Evolutionary conservation across 1,140 invertebrate species (phyloP).

Genomic region (Calycopis cecrops): DNA sequence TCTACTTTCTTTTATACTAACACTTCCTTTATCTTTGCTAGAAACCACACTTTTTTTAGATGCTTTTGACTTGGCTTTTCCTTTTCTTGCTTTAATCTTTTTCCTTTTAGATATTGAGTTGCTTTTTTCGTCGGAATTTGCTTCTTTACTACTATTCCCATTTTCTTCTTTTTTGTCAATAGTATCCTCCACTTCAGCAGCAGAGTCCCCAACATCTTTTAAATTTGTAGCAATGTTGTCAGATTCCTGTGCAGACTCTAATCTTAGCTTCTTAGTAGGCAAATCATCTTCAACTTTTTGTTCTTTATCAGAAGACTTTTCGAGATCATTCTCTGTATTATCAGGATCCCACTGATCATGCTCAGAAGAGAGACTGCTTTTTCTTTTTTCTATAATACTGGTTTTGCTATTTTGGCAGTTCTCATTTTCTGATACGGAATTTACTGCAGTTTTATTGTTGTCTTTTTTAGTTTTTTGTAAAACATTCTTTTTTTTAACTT

Average conservation of each 20-base stretch:
- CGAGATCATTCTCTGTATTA: constrained; percentile 47
- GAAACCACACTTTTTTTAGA: constrained; percentile 35
- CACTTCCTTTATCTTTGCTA: constrained; percentile 38
- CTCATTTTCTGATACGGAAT: constrained; percentile 45
- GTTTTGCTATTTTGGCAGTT: constrained; percentile 57
- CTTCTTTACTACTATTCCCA: constrained; percentile 35
- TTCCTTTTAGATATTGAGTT: constrained; percentile 47
- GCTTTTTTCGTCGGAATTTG: constrained; percentile 38
- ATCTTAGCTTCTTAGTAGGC: constrained; percentile 60
- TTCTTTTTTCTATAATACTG: constrained; percentile 64
- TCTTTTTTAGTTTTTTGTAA: constrained; percentile 48
- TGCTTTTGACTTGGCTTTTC: constrained; percentile 53
- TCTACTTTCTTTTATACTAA: constrained; percentile 50
- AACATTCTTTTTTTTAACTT: constrained; percentile 50
- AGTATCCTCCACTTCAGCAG: constrained; percentile 29
- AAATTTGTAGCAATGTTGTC: constrained; percentile 46
- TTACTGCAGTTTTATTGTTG: constrained; percentile 39
- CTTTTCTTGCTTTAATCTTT: constrained; percentile 65
- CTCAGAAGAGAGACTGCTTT: constrained; percentile 62
- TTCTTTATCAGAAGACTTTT: constrained; percentile 47
- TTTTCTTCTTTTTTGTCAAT: constrained; percentile 27
- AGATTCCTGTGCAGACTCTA: constrained; percentile 52
- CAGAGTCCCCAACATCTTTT: constrained; percentile 47
- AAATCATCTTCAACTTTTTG: constrained; percentile 49
- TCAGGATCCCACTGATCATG: constrained; percentile 40